Evolutionary conservation across 2,888 invertebrate species (phyloP).

Genomic region (Cynaeus angustus): DNA sequence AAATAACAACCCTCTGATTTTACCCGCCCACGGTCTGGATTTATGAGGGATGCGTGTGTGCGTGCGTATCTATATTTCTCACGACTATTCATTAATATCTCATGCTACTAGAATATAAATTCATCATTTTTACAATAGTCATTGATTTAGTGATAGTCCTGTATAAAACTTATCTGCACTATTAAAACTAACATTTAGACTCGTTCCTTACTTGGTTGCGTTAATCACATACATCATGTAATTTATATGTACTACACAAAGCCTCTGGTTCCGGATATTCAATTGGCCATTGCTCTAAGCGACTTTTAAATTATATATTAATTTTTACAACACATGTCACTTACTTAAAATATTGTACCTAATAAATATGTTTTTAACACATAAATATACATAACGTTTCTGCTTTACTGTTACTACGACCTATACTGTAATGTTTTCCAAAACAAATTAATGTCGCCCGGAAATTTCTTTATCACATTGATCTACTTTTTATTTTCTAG

Average conservation of each 20-base stretch:
- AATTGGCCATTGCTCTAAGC: constrained; percentile 32
- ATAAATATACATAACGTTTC: constrained; percentile 32
- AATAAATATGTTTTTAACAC: constrained; percentile 33
- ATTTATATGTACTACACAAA: constrained; percentile 36
- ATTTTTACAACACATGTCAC: constrained; percentile 30
- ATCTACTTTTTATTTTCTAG: too few species aligned
- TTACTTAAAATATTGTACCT: constrained; percentile 33
- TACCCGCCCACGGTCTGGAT: constrained; percentile 54
- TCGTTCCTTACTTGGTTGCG: constrained; percentile 46
- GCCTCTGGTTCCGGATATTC: constrained; percentile 36
- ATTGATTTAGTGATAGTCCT: constrained; percentile 57
- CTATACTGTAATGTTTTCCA: not conserved
- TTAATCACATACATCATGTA: constrained; percentile 48
- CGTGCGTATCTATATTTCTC: constrained; percentile 55
- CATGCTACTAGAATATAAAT: constrained; percentile 58
- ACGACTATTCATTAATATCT: constrained; percentile 59
- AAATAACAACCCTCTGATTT: constrained; percentile 50
- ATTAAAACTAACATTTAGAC: constrained; percentile 49
- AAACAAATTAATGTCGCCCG: not conserved
- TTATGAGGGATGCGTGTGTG: constrained; percentile 54
- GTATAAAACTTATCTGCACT: constrained; percentile 43
- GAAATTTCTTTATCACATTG: too few species aligned
- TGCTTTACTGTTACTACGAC: constrained; percentile 37
- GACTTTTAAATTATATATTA: constrained; percentile 29
- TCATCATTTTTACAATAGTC: constrained; percentile 56